A percentile compares a stretch with the other conserved stretches of the same genome.
Conservation (phyloP, 2,113 vertebrate species). For the Pygoscelis adeliae region DNA sequence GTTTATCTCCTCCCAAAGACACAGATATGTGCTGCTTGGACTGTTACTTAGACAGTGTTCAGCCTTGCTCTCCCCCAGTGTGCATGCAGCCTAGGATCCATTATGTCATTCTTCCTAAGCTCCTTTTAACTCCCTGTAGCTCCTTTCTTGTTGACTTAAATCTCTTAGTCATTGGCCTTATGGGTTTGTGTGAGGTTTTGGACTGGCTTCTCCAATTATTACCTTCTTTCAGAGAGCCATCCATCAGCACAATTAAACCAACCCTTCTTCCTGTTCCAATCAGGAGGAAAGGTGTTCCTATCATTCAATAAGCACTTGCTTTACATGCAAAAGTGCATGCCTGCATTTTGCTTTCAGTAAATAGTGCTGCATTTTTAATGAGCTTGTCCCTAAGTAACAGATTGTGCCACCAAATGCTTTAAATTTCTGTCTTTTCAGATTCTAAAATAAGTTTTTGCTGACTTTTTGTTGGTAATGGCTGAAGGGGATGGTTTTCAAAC, state of each 20-base stretch:
- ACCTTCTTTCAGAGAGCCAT: neutral
- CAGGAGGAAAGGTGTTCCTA: constrained; percentile 3
- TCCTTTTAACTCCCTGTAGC: neutral
- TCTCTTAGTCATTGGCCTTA: neutral
- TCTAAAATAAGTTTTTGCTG: constrained; percentile 61
- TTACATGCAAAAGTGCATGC: constrained; percentile 40
- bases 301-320: neutral
- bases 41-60: neutral
- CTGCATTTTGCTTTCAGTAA: constrained; percentile 56
- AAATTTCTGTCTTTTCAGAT: constrained; percentile 35
- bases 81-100: neutral
- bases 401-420: constrained; percentile 11
- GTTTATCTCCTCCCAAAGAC: neutral
- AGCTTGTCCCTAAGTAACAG: constrained; percentile 22
- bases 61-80: neutral
- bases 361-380: constrained; percentile 39
- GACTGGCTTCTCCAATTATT: neutral
- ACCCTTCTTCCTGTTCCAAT: neutral
- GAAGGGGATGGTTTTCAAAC: constrained; percentile 48
- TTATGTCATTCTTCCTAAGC: neutral
- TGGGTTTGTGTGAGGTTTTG: neutral
- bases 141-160: neutral
- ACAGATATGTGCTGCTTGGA: neutral
- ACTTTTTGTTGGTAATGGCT: constrained; percentile 50
- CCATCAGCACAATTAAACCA: constrained; percentile 1